phyloP scores from a whole-genome alignment of 2,888 invertebrate species.

The Callyntrura sp. region DNA sequence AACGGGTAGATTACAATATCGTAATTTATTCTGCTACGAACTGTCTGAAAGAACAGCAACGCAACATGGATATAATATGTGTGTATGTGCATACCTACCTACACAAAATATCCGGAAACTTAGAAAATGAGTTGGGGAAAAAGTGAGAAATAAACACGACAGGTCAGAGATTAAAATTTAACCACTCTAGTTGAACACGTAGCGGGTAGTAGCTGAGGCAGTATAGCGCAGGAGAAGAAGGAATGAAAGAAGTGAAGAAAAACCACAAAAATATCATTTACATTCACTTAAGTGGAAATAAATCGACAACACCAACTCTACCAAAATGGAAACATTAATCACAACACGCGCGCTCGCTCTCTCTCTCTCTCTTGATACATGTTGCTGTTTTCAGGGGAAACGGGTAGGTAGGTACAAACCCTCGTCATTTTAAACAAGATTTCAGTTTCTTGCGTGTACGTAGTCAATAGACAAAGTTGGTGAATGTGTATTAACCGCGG shows the following conservation, averaged over 20 bases:
- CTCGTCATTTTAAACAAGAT: no score
- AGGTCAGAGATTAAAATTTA: slow-evolving; percentile 50
- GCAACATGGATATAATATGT: no score
- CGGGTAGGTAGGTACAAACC: background rate
- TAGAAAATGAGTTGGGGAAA: slow-evolving; percentile 26
- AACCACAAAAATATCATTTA: slow-evolving; percentile 54
- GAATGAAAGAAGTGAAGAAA: background rate
- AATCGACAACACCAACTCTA: slow-evolving; percentile 49
- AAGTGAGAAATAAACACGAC: slow-evolving; percentile 51
- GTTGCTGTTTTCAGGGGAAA: background rate
- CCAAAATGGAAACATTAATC: slow-evolving; percentile 48
- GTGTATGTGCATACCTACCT: background rate
- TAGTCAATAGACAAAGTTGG: no score
- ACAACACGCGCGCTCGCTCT: slow-evolving; percentile 30
- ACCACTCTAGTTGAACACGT: background rate
- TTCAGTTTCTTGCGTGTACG: background rate
- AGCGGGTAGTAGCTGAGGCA: background rate
- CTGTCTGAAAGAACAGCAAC: background rate
- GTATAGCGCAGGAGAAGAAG: background rate
- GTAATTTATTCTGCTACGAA: slow-evolving; percentile 18
- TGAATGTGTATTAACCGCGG: no score
- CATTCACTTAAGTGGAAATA: slow-evolving; percentile 56
- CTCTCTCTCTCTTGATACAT: background rate
- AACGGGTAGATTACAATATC: slow-evolving; percentile 53
- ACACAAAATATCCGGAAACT: background rate